Conservation (phyloP, 2,113 vertebrate species). For the Andinoacara biseriatus region DNA sequence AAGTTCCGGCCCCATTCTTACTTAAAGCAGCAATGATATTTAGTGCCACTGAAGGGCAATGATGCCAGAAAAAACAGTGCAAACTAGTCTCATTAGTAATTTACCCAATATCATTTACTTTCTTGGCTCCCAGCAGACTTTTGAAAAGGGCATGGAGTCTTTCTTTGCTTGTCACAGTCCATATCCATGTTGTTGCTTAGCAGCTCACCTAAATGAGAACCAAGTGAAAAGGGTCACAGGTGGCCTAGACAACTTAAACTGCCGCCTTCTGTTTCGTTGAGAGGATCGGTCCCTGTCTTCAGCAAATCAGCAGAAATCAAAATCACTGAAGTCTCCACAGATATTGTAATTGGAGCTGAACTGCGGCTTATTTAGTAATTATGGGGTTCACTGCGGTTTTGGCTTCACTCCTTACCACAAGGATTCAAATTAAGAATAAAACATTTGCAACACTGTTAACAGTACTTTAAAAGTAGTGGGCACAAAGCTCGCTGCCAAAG, state of each 20-base stretch:
- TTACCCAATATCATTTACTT: not conserved
- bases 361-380: slow-evolving; percentile 7
- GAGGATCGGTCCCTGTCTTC: not conserved
- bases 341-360: not conserved
- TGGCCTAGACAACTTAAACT: slow-evolving; percentile 25
- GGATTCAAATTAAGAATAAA: slow-evolving; percentile 41
- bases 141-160: slow-evolving; percentile 37
- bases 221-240: slow-evolving; percentile 52
- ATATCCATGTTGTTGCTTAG: slow-evolving; percentile 33
- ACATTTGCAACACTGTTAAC: slow-evolving; percentile 45
- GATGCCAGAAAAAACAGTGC: not conserved
- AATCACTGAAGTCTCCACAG: not conserved
- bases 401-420: slow-evolving; percentile 36
- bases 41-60: not conserved
- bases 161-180: slow-evolving; percentile 57
- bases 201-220: slow-evolving; percentile 39
- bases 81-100: slow-evolving; percentile 2
- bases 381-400: slow-evolving; percentile 33
- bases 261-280: slow-evolving; percentile 18
- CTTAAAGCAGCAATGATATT: not conserved
- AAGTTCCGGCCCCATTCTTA: not conserved
- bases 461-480: slow-evolving; percentile 32
- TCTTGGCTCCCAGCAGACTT: not conserved
- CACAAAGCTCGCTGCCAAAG: slow-evolving; percentile 20
- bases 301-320: not conserved